phyloP scores from a whole-genome alignment of 1,140 invertebrate species.

The Lamellibrachia luymesi region DNA sequence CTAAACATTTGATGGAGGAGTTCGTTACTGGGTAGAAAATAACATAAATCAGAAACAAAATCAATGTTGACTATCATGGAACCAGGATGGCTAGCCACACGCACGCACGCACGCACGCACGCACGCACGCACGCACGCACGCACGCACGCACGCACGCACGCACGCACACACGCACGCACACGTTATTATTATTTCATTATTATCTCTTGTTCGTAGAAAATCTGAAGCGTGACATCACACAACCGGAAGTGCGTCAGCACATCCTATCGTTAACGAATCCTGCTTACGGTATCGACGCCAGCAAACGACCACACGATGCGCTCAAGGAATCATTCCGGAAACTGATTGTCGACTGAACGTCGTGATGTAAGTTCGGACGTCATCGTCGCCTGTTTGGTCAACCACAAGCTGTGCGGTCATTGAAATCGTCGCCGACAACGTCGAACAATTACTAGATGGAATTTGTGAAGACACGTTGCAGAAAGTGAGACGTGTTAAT shows the following conservation, averaged over 20 bases:
- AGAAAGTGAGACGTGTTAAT: background rate
- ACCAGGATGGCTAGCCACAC: too few relatives aligned
- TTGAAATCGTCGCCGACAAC: background rate
- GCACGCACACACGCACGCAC: background rate
- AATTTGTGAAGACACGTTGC: background rate
- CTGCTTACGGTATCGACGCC: background rate
- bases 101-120: background rate
- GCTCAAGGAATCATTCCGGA: constrained; percentile 21
- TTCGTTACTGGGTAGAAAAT: too few relatives aligned
- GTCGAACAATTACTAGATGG: background rate
- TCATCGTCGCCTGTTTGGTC: background rate
- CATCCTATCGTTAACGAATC: background rate
- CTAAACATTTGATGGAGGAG: too few relatives aligned
- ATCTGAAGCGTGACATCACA: background rate
- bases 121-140: background rate
- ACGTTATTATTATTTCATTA: background rate
- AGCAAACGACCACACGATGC: constrained; percentile 6
- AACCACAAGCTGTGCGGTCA: background rate
- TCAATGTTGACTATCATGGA: too few relatives aligned
- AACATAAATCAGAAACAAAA: too few relatives aligned
- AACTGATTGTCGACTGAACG: constrained; percentile 19
- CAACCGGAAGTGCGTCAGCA: background rate
- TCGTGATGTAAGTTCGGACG: background rate
- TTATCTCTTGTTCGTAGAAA: background rate
- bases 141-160: background rate